Base-by-base conservation (phyloP, 1,140 invertebrate genomes). In the Procambarus clarkii region DNA sequence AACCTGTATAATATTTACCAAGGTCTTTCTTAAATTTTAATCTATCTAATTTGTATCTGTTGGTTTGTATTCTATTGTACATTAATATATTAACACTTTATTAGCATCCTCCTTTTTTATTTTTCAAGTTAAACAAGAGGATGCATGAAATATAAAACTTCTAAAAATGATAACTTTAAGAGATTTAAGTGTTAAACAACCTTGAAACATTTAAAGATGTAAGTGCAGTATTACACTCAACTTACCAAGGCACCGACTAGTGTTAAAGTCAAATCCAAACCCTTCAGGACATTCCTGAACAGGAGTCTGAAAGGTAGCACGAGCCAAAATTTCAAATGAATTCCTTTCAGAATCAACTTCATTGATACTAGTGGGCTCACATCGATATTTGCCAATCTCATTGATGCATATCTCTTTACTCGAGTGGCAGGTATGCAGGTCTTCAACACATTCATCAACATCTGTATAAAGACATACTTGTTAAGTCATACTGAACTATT, bases 381-480 rank as follows among this genome's bases (percentile, higher is more conserved):
- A 94, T 15, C 91, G 92, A 93, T 93, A 94, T 48, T 93, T 93
- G 21, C 94, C 94, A 69, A 93, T 93, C 34, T 93, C 93, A 86
- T 95, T 93, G 5, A 93, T 84, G 71, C 93, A 93, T 24, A 93
- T 71, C 74, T 93, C 92, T 2, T n/a, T 88, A 18, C 58, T 83
- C 21, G 83, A 50, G 24, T 90, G 77, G 60, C 90, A 92, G n/a
- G 74, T 54, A 60, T 91, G 86, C 11, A 89, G 79, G 24, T 58
- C 85, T 54, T 81, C 86, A 77, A 71, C 80, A 76, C 92, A 92
- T 85, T 91, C 88, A 54, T 91, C 91, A 2, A 92, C 87, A 82
- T 90, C 91, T 92, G 80, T 34, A 34, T 2, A 7, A 64, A 71
- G 48, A 77, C 4, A 46, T 18, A 71, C n/a, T 83, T 64, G 18